Conservation (phyloP, 2,113 vertebrate species). For the Synchiropus splendidus region DNA sequence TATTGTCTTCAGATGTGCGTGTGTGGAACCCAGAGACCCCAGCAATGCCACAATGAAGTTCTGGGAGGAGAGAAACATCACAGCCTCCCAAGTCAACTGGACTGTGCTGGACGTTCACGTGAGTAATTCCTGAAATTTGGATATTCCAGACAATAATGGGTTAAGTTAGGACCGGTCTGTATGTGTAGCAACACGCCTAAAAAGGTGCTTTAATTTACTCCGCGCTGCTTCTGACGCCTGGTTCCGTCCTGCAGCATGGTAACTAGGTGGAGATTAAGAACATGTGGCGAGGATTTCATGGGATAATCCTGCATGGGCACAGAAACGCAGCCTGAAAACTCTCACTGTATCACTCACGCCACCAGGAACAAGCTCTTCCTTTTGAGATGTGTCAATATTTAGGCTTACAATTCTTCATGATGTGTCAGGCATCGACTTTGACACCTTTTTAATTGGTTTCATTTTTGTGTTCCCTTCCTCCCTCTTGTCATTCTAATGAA, state of each 20-base stretch:
- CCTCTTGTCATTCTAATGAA: constrained; percentile 1
- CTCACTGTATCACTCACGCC: constrained; percentile 5
- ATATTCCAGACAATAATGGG: too few species aligned
- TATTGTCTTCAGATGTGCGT: constrained; percentile 73
- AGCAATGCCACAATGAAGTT: constrained; percentile 80
- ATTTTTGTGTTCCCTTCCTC: not conserved
- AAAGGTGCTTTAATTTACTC: too few species aligned
- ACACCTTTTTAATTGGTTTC: not conserved
- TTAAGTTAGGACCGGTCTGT: too few species aligned
- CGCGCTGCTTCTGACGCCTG: constrained; percentile 2
- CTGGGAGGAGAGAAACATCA: constrained; percentile 84
- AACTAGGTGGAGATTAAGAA: constrained; percentile 31
- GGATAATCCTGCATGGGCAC: constrained; percentile 29
- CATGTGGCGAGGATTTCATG: constrained; percentile 35
- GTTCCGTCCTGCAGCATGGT: constrained; percentile 6
- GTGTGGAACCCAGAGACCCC: constrained; percentile 79
- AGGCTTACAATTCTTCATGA: too few species aligned
- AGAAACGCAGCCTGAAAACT: constrained; percentile 11
- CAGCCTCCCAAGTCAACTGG: constrained; percentile 81
- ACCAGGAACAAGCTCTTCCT: constrained; percentile 9
- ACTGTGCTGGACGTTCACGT: constrained; percentile 78
- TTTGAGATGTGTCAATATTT: too few species aligned
- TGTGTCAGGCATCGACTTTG: too few species aligned
- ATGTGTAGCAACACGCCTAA: too few species aligned
- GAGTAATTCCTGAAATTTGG: constrained; percentile 11